A percentile compares a stretch with the other conserved stretches of the same genome.
phyloP scores from a whole-genome alignment of 2,888 invertebrate genomes.

The Mythimna vitellina region DNA sequence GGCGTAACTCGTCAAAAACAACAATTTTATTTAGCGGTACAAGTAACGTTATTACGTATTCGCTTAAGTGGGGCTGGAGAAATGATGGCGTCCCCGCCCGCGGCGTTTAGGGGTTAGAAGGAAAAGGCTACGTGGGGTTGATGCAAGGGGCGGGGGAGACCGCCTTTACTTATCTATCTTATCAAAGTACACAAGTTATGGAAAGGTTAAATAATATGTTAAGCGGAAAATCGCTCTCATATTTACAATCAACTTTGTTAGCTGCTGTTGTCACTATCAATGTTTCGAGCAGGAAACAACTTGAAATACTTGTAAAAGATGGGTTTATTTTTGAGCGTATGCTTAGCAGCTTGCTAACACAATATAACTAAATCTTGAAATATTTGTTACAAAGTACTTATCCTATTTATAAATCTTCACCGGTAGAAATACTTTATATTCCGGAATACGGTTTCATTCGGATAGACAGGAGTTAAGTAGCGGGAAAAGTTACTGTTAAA shows the following conservation, averaged over 20 bases:
- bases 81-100: conserved; percentile 8
- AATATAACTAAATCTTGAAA: too few species aligned
- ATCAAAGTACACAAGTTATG: conserved; percentile 4
- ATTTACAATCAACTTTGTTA: not conserved
- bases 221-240: not conserved
- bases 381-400: not conserved
- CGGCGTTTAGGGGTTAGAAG: conserved; percentile 37
- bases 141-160: conserved; percentile 19
- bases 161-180: not conserved
- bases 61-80: conserved; percentile 26
- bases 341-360: not conserved
- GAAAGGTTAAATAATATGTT: conserved; percentile 3
- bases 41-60: conserved; percentile 34
- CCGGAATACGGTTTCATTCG: not conserved
- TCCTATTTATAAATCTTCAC: not conserved
- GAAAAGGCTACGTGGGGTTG: conserved; percentile 21
- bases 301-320: conserved; percentile 1
- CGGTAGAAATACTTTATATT: not conserved
- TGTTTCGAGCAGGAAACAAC: not conserved
- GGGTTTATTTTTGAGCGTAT: too few species aligned
- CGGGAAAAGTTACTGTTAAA: not conserved
- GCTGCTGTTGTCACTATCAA: not conserved
- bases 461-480: not conserved
- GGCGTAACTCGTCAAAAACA: not conserved
- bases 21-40: not conserved